Evolutionary conservation across 2,113 vertebrate species (phyloP).

Genomic region (Pelusios castaneus): DNA sequence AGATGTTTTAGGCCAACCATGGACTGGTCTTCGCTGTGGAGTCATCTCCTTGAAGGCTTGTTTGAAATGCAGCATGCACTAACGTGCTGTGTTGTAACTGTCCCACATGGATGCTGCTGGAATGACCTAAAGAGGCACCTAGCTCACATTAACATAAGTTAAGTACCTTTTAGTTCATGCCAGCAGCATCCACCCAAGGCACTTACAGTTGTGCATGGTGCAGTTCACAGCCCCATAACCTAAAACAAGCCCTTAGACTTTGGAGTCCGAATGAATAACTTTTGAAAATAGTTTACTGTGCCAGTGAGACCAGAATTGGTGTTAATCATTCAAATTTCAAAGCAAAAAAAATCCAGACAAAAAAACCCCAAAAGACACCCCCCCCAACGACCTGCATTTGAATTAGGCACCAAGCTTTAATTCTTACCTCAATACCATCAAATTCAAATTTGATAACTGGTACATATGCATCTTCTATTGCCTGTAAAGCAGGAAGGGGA

Average conservation of each 20-base stretch:
- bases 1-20: not conserved
- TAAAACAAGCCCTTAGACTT: not conserved
- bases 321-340: not conserved
- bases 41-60: not conserved
- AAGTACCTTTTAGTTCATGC: not conserved
- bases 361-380: too few species aligned
- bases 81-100: not conserved
- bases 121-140: not conserved
- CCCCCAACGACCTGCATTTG: not conserved
- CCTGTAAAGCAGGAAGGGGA: constrained; percentile 75
- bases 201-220: not conserved
- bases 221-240: not conserved
- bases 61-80: not conserved
- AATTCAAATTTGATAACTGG: constrained; percentile 98
- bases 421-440: constrained; percentile 93
- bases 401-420: not conserved
- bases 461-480: constrained; percentile 97
- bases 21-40: not conserved
- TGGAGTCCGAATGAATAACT: not conserved
- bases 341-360: not conserved
- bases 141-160: not conserved
- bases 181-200: not conserved
- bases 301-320: not conserved
- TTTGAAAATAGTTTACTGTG: not conserved
- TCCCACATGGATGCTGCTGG: not conserved